Conservation (phyloP, 2,888 invertebrate genomes). For the Gortyna flavago region DNA sequence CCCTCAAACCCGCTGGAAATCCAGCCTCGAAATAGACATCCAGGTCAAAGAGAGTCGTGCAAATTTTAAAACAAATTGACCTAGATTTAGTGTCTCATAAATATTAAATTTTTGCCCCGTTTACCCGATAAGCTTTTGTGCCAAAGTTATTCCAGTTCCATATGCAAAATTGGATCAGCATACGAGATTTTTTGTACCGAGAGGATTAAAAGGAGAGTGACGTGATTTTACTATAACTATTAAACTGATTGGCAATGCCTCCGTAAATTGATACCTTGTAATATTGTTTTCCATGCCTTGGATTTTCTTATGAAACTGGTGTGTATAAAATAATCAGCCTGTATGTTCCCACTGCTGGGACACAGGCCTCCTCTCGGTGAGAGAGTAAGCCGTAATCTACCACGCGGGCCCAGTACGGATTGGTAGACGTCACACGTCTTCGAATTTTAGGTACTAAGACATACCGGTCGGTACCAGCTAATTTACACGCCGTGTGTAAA, state of each 20-base stretch:
- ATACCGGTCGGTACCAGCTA: no score
- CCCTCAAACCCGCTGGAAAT: constrained; percentile 56
- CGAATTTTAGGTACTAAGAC: no score
- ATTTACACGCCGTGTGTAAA: no score
- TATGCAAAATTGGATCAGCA: constrained; percentile 61
- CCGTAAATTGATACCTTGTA: constrained; percentile 25
- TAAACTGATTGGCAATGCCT: constrained; percentile 22
- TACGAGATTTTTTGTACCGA: constrained; percentile 62
- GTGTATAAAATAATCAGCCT: neutral
- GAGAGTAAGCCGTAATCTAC: neutral
- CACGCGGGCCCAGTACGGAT: neutral
- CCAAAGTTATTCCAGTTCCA: constrained; percentile 62
- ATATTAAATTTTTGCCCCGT: constrained; percentile 70
- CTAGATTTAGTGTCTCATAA: constrained; percentile 72
- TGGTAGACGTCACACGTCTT: neutral
- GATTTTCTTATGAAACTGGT: neutral
- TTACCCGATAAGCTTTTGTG: constrained; percentile 64
- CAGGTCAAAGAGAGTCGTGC: constrained; percentile 63
- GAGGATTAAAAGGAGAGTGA: constrained; percentile 54
- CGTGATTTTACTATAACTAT: constrained; percentile 28
- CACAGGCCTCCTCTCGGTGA: neutral
- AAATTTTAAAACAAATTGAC: constrained; percentile 74
- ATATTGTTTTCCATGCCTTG: constrained; percentile 26
- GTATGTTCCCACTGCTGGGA: neutral
- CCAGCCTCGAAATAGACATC: constrained; percentile 67